Base-by-base conservation (phyloP, 2,797 vertebrate species). In the Decapterus maruadsi region DNA sequence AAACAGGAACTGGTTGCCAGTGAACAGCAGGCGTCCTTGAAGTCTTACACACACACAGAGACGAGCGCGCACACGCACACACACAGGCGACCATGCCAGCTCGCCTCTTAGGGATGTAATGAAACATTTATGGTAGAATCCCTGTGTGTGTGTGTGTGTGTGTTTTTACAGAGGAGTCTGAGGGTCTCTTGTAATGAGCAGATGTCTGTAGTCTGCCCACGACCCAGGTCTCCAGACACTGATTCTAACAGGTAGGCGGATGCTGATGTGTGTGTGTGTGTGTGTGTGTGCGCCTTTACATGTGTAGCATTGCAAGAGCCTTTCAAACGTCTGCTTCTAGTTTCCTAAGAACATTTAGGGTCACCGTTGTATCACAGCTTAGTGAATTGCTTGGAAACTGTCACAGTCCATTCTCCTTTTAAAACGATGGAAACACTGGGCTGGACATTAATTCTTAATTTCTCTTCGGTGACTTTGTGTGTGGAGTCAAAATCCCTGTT, bases 91-190 rank as follows among this genome's bases (percentile, higher is more conserved):
- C 83, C 54, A 50, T 81, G 87, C 90, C 89, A 88, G 80, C 78
- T 77, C 50, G 61, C 85, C 90, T 92, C 87, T 92, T 84, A 86
- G 84, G 85, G 84, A 87, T 86, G 85, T 89, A 87, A 94, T 94
- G 87, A 93, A 93, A 93, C 93, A 94, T 92, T 94, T 93, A 92
- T 92, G 82, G 91, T 84, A 75, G 85, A 91, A 90, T 85, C 80
- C 89, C 81, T 56, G 68, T 76, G 67, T 74, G 61, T 45, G 42
- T 16, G 42, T 16, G 42, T 16, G 42, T 40, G 38, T 40, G 8
- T 40, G 59, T 82, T 79, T 65, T 86, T 86, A 83, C 84, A 64
- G 75, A 77, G 86, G 82, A 86, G 88, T 90, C 82, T 92, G 90
- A 93, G 93, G 90, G 92, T 94, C 90, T 90, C 89, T 77, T 86